Evolutionary conservation across 2,113 vertebrate genomes (phyloP).

Genomic region (Psettodes erumei): DNA sequence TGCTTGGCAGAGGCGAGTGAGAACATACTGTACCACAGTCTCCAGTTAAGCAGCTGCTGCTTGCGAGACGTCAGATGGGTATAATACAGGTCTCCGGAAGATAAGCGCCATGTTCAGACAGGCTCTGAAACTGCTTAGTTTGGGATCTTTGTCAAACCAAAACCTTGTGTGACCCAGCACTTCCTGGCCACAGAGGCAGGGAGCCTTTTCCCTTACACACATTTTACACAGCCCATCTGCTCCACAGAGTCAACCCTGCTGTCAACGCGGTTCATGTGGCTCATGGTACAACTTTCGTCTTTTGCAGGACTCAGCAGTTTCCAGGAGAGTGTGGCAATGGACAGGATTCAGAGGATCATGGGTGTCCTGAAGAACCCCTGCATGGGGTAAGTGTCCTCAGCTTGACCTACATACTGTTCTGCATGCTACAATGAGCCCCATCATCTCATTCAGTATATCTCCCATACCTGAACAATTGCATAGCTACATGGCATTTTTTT

Average conservation of each 20-base stretch:
- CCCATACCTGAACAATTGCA: background rate
- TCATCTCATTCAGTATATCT: background rate
- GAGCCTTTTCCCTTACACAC: constrained; percentile 66
- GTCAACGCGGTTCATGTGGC: constrained; percentile 59
- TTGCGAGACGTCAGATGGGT: constrained; percentile 27
- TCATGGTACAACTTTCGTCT: constrained; percentile 59
- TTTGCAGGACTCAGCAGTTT: constrained; percentile 86
- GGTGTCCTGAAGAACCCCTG: constrained; percentile 84
- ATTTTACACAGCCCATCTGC: constrained; percentile 76
- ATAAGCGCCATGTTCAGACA: constrained; percentile 30
- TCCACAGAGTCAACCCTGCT: constrained; percentile 65
- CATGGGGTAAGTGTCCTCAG: constrained; percentile 79
- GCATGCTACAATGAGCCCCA: background rate
- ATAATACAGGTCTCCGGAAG: constrained; percentile 19
- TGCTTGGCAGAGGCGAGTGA: constrained; percentile 32
- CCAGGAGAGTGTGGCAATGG: constrained; percentile 87
- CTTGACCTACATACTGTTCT: constrained; percentile 17
- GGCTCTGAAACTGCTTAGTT: constrained; percentile 50
- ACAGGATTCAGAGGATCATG: constrained; percentile 87
- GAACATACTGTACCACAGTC: constrained; percentile 46
- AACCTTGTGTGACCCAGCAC: constrained; percentile 68
- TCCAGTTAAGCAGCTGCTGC: constrained; percentile 35
- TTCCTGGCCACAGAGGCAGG: constrained; percentile 71
- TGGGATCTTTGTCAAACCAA: constrained; percentile 63
- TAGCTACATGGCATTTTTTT: background rate